A percentile compares a stretch with the other conserved stretches of the same genome.
Evolutionary conservation across 2,888 invertebrate species (phyloP).

Genomic region (Zaprionus lineosus): DNA sequence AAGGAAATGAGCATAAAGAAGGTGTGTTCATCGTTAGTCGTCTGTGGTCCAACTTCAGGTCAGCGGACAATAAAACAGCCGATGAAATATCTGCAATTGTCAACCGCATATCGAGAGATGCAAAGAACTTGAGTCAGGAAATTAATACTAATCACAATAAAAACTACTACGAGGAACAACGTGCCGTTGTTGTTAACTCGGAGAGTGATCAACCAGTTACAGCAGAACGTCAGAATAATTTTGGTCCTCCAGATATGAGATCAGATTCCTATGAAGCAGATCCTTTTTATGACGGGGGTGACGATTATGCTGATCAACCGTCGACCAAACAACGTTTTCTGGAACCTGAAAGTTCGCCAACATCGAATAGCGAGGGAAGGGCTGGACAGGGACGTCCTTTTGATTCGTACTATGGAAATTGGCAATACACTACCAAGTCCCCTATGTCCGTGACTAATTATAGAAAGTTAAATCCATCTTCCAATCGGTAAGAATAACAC

Average conservation of each 20-base stretch:
- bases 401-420: conserved; percentile 55
- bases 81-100: conserved; percentile 48
- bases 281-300: conserved; percentile 45
- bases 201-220: conserved; percentile 44
- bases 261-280: conserved; percentile 49
- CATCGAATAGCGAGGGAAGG: conserved; percentile 59
- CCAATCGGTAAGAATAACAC: conserved; percentile 46
- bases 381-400: conserved; percentile 37
- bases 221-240: conserved; percentile 38
- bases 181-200: conserved; percentile 60
- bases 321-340: conserved; percentile 10
- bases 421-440: no score
- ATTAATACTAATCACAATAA: no score
- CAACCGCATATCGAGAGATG: conserved; percentile 54
- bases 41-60: conserved; percentile 48
- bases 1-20: background rate
- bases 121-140: conserved; percentile 31
- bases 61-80: conserved; percentile 25
- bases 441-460: conserved; percentile 30
- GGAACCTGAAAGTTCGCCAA: conserved; percentile 1
- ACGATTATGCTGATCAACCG: conserved; percentile 48
- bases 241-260: conserved; percentile 37
- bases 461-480: conserved; percentile 44
- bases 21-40: conserved; percentile 53
- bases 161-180: conserved; percentile 62